Evolutionary conservation across 1,140 invertebrate genomes (phyloP).

Genomic region (Trachelipus rathkii): DNA sequence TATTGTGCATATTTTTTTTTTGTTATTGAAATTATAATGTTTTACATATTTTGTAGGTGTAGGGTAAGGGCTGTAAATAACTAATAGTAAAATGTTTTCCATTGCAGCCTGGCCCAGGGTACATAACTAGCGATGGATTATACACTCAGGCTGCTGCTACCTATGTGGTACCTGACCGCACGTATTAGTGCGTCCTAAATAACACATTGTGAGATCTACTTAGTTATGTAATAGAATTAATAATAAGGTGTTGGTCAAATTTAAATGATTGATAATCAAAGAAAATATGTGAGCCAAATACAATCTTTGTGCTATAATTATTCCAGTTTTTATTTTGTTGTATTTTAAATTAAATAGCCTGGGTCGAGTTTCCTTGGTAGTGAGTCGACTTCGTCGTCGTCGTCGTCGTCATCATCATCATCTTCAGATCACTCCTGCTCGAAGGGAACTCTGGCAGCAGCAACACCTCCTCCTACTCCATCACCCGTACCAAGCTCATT

Average conservation of each 20-base stretch:
- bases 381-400: background rate
- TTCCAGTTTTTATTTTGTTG: background rate
- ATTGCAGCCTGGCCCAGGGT: background rate
- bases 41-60: too few species aligned
- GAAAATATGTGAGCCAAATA: too few species aligned
- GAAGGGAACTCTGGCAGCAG: background rate
- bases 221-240: background rate
- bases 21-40: too few species aligned
- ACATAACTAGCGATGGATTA: constrained; percentile 1
- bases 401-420: too few species aligned
- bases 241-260: background rate
- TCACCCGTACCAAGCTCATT: background rate
- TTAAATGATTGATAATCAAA: too few species aligned
- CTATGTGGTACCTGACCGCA: constrained; percentile 8
- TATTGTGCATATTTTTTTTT: too few species aligned
- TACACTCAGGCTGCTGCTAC: constrained; percentile 1
- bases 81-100: background rate
- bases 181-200: background rate
- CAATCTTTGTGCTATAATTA: too few species aligned
- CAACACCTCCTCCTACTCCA: background rate
- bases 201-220: constrained; percentile 6
- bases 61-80: too few species aligned
- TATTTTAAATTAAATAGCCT: background rate
- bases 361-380: background rate
- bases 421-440: background rate